phyloP scores from a whole-genome alignment of 2,113 vertebrate species.

The Entelurus aequoreus region DNA sequence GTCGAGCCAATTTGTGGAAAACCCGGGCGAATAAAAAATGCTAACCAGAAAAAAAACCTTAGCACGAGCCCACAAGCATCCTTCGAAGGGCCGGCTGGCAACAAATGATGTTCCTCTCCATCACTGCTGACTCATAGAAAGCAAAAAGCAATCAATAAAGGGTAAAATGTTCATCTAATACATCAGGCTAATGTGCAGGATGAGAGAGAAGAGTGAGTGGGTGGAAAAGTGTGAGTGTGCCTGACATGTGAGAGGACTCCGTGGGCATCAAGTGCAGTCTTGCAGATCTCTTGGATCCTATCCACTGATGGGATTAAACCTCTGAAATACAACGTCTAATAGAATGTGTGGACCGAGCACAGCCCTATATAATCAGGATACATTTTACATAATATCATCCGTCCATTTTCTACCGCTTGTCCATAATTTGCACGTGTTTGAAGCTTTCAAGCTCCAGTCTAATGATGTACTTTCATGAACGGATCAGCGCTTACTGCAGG shows the following conservation, averaged over 20 bases:
- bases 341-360: background rate
- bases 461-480: too few species aligned
- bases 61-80: background rate
- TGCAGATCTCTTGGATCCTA: background rate
- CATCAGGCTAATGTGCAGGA: conserved; percentile 14
- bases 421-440: too few species aligned
- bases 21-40: background rate
- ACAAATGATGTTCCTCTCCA: conserved; percentile 22
- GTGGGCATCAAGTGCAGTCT: too few species aligned
- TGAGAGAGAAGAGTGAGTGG: conserved; percentile 16
- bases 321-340: background rate
- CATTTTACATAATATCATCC: conserved; percentile 11
- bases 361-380: too few species aligned
- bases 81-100: conserved; percentile 24
- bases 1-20: too few species aligned
- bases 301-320: background rate
- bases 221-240: background rate
- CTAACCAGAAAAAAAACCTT: conserved; percentile 3
- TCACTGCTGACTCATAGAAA: conserved; percentile 29
- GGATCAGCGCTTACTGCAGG: too few species aligned
- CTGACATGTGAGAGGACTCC: background rate
- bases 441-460: too few species aligned
- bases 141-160: conserved; percentile 38
- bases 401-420: background rate
- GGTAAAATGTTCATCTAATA: conserved; percentile 30